A percentile compares a stretch with the other conserved stretches of the same genome.
Evolutionary conservation across 1,140 invertebrate genomes (phyloP).

Genomic region (Polyergus mexicanus): DNA sequence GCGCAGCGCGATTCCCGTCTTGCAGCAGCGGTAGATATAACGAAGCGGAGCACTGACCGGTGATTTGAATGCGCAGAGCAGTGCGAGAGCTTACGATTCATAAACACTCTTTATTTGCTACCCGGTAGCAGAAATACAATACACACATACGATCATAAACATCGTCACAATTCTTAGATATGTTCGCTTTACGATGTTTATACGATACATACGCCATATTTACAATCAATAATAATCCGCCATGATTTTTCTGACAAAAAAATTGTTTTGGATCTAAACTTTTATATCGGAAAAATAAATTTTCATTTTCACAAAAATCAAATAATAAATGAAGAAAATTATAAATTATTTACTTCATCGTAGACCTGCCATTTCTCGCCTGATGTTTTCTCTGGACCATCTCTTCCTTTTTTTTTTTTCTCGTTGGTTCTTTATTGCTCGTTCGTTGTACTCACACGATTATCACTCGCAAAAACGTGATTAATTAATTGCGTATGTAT

Average conservation of each 20-base stretch:
- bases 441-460: no score
- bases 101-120: constrained; percentile 39
- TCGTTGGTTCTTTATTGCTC: no score
- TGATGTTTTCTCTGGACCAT: no score
- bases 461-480: no score
- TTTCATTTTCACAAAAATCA: no score
- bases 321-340: no score
- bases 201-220: not conserved
- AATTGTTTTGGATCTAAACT: no score
- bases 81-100: constrained; percentile 48
- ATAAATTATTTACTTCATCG: no score
- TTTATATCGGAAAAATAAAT: no score
- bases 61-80: constrained; percentile 78
- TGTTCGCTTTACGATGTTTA: not conserved
- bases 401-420: no score
- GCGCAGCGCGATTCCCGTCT: not conserved
- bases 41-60: constrained; percentile 66
- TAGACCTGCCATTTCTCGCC: no score
- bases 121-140: constrained; percentile 43
- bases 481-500: no score
- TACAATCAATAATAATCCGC: constrained; percentile 7
- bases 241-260: not conserved
- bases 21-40: constrained; percentile 48
- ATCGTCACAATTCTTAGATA: constrained; percentile 22
- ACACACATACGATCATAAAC: not conserved